Percentiles rank a stretch among this genome's conserved stretches.
These are phyloP conservation scores for Muscicapa adusta DNA, from an alignment of 2,113 vertebrate genomes.

Conservation along the genomic window DNA sequence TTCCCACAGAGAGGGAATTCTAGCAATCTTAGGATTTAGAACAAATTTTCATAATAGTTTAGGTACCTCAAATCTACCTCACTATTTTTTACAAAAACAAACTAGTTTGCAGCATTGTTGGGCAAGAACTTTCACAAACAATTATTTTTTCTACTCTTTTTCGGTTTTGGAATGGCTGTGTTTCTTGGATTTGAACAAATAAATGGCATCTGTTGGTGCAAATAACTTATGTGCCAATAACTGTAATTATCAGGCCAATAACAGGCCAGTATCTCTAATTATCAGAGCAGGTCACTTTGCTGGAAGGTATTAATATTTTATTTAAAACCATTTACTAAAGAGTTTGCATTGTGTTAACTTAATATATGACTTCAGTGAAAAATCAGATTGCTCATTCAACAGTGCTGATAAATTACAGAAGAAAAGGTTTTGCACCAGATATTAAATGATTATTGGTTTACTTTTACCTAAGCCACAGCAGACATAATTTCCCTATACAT, in stretches of 20 bases:
- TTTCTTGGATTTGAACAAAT: background rate
- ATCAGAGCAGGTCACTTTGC: background rate
- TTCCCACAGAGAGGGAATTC: background rate
- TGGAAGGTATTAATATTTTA: background rate
- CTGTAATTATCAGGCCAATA: background rate
- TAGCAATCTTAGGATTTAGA: background rate
- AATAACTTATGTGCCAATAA: background rate
- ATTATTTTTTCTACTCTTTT: background rate
- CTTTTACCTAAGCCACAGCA: background rate
- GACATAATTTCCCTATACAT: background rate
- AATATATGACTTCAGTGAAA: background rate
- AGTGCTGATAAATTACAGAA: background rate
- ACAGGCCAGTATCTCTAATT: background rate
- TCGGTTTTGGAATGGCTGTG: background rate
- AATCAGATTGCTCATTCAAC: background rate
- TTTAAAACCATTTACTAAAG: background rate
- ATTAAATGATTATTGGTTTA: background rate
- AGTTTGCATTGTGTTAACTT: background rate
- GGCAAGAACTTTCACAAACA: background rate
- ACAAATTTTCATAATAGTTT: background rate
- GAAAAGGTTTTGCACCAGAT: background rate
- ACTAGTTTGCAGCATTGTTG: background rate
- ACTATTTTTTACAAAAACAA: background rate
- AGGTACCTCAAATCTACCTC: background rate
- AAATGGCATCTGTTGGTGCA: background rate